A percentile compares a stretch with the other conserved stretches of the same genome.
Conservation (phyloP, 1,140 invertebrate genomes). For the Eciton burchellii region DNA sequence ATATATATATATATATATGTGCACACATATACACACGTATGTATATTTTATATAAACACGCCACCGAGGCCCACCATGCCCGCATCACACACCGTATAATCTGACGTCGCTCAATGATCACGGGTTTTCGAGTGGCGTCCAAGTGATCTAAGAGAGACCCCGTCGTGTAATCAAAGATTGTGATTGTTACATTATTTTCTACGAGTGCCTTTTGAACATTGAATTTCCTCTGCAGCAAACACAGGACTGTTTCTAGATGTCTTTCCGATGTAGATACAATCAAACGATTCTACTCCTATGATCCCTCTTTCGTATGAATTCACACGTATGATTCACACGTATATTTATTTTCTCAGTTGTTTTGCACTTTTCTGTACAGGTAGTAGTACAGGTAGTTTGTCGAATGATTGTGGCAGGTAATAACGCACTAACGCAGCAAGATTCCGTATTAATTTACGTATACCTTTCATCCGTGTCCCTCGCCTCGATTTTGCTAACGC, state of each 20-base stretch:
- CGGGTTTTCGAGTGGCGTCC: conserved; percentile 67
- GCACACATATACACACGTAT: too few species aligned
- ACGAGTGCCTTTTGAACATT: conserved; percentile 84
- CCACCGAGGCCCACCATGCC: conserved; percentile 74
- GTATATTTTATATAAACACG: conserved; percentile 3
- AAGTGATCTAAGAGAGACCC: conserved; percentile 73
- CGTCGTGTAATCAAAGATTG: conserved; percentile 76
- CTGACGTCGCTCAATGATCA: conserved; percentile 69
- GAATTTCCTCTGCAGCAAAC: conserved; percentile 76
- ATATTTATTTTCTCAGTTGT: not conserved
- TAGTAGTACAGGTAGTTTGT: not conserved
- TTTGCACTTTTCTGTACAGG: conserved; percentile 33
- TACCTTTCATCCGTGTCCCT: conserved; percentile 15
- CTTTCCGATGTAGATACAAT: conserved; percentile 63
- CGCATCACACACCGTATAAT: conserved; percentile 72
- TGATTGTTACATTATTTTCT: conserved; percentile 82
- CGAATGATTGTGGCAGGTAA: not conserved
- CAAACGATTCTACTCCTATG: not conserved
- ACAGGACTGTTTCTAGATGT: conserved; percentile 67
- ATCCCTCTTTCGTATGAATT: not conserved
- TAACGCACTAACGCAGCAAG: not conserved
- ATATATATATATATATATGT: conserved; percentile 16
- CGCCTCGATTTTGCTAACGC: conserved; percentile 7
- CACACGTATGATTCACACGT: conserved; percentile 25
- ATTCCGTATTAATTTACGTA: conserved; percentile 19